These are phyloP conservation scores for Vulpes lagopus DNA, from an alignment of 2,113 vertebrate genomes.

Conservation along the genomic window DNA sequence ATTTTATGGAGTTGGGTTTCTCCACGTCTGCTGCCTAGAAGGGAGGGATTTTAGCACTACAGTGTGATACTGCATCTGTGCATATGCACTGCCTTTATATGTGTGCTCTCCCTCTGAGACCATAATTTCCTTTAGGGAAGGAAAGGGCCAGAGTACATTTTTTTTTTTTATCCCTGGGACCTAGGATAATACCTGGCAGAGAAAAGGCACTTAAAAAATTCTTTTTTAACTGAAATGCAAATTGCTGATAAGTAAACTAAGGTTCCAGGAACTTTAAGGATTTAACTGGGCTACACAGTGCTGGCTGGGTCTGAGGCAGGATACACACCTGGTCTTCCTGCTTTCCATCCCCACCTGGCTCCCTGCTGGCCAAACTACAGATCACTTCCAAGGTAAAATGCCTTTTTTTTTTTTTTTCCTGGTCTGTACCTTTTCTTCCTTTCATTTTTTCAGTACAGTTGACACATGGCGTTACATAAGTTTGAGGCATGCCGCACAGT, in stretches of 20 bases:
- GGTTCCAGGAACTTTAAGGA: background rate
- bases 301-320: background rate
- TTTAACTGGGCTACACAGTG: background rate
- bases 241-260: background rate
- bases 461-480: background rate
- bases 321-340: background rate
- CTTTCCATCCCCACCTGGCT: background rate
- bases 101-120: background rate
- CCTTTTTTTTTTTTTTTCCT: background rate
- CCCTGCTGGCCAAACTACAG: background rate
- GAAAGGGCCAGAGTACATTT: background rate
- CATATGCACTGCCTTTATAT: too few species aligned
- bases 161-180: background rate
- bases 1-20: background rate
- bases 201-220: background rate
- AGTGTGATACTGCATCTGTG: background rate
- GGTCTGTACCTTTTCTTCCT: background rate
- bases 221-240: background rate
- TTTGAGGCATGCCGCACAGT: background rate
- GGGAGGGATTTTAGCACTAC: background rate
- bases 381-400: background rate
- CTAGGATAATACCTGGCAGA: background rate
- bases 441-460: background rate
- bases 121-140: background rate
- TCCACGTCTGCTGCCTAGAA: background rate